phyloP scores from a whole-genome alignment of 2,888 invertebrate species.

The Epinotia brunnichana region DNA sequence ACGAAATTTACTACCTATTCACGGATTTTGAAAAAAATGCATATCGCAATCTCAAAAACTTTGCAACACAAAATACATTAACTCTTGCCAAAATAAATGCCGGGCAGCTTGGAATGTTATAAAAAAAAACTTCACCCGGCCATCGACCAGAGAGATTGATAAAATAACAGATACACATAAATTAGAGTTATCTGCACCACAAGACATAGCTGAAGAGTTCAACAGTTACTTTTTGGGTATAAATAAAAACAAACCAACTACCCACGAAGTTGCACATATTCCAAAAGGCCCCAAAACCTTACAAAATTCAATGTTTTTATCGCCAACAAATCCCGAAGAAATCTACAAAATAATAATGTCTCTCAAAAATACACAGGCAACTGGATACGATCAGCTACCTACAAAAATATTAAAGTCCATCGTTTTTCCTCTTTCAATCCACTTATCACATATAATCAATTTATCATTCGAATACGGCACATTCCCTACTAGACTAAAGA shows the following conservation, averaged over 20 bases:
- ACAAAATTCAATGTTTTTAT: neutral
- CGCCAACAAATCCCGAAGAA: conserved; percentile 3
- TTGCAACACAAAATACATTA: neutral
- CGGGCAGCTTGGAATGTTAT: conserved; percentile 1
- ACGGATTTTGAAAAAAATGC: neutral
- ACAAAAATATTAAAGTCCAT: too few species aligned
- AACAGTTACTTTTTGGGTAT: conserved; percentile 8
- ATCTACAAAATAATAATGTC: neutral
- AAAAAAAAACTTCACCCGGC: neutral
- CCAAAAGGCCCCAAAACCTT: neutral
- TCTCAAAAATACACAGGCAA: too few species aligned
- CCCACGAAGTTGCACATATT: neutral
- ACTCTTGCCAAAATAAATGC: neutral
- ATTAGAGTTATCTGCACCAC: neutral
- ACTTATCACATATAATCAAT: too few species aligned
- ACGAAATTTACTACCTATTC: neutral
- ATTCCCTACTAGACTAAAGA: neutral
- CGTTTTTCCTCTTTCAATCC: too few species aligned
- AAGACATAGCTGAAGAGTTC: conserved; percentile 17
- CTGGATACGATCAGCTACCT: too few species aligned
- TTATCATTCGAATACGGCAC: too few species aligned
- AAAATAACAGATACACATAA: neutral
- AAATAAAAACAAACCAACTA: neutral
- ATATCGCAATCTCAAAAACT: neutral
- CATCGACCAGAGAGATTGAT: neutral